Conservation (phyloP, 2,888 invertebrate species). For the Neoascia interrupta region DNA sequence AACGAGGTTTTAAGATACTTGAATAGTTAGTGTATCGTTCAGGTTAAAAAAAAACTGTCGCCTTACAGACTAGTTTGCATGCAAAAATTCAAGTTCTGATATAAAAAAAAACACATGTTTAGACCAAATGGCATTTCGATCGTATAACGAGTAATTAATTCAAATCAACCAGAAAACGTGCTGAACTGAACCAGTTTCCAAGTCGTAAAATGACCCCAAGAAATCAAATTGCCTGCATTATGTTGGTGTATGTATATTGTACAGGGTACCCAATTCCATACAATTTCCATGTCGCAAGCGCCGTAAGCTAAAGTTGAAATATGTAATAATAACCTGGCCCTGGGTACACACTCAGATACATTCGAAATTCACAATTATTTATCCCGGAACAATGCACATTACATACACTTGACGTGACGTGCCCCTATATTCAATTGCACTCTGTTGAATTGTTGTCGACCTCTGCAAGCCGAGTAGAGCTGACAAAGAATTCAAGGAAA, state of each 20-base stretch:
- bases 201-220: neutral
- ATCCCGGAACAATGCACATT: conserved; percentile 1
- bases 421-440: conserved; percentile 41
- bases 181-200: neutral
- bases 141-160: too few relatives aligned
- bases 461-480: conserved; percentile 4
- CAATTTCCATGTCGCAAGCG: neutral
- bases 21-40: too few relatives aligned
- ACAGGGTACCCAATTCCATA: too few relatives aligned
- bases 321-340: conserved; percentile 13
- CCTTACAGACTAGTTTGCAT: too few relatives aligned
- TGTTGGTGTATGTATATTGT: too few relatives aligned
- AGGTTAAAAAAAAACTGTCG: too few relatives aligned
- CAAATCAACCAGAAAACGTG: too few relatives aligned
- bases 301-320: neutral
- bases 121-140: too few relatives aligned
- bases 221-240: too few relatives aligned
- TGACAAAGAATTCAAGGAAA: conserved; percentile 18
- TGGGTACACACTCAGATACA: neutral
- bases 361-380: neutral
- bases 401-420: conserved; percentile 20
- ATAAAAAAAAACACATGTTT: too few relatives aligned
- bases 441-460: conserved; percentile 35
- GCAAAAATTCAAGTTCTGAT: too few relatives aligned
- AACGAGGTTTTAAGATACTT: too few relatives aligned